Percentiles rank a stretch among this genome's conserved stretches.
These are phyloP conservation scores for Drosophila kikkawai DNA, from an alignment of 1,140 invertebrate genomes.

Conservation along the genomic window DNA sequence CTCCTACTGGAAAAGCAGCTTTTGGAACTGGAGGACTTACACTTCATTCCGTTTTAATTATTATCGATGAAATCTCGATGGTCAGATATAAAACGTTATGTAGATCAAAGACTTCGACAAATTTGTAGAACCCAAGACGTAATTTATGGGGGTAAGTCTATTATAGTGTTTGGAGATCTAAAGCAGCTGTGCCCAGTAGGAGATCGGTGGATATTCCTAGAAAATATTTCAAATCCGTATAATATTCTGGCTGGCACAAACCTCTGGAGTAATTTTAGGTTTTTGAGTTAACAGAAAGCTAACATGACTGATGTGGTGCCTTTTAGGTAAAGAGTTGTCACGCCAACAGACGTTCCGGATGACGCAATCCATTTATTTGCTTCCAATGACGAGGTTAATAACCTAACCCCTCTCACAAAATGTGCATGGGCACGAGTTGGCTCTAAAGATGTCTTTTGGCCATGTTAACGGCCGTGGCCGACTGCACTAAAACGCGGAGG, in stretches of 20 bases:
- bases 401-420: no score
- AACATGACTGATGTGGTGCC: neutral
- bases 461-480: no score
- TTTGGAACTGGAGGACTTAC: neutral
- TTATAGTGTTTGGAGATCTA: neutral
- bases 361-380: no score
- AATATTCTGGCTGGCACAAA: no score
- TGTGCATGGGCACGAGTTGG: no score
- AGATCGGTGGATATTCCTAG: no score
- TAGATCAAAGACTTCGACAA: neutral
- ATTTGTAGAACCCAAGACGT: neutral
- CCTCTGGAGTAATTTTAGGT: neutral
- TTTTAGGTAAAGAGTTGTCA: neutral
- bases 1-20: neutral
- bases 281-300: conserved; percentile 28
- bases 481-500: no score
- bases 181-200: no score
- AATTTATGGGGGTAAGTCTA: neutral
- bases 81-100: neutral
- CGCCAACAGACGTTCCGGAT: no score
- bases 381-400: no score
- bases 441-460: no score
- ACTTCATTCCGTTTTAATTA: conserved; percentile 1
- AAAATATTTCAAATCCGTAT: no score
- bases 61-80: neutral